These are phyloP conservation scores for Sarcophaga caerulescens DNA, from an alignment of 2,888 invertebrate genomes.

Conservation along the genomic window DNA sequence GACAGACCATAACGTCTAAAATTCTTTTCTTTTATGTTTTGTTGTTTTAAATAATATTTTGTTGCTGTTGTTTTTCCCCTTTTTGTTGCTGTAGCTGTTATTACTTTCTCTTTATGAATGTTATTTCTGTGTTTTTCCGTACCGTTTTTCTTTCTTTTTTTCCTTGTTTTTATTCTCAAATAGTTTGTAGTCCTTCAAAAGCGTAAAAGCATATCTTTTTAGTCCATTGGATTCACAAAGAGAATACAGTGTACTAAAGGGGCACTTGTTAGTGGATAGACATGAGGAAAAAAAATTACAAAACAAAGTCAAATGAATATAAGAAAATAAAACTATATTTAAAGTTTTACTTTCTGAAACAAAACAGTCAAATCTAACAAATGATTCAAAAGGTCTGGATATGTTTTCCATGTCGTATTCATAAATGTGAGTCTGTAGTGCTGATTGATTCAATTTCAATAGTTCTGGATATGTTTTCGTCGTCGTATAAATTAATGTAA, in stretches of 20 bases:
- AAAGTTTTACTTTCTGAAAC: too few species aligned
- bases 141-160: background rate
- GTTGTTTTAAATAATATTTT: conserved; percentile 34
- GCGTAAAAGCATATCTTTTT: conserved; percentile 30
- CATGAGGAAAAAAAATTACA: background rate
- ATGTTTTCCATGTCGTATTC: too few species aligned
- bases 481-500: too few species aligned
- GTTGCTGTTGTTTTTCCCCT: conserved; percentile 17
- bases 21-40: conserved; percentile 29
- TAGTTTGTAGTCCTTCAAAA: background rate
- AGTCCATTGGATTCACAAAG: conserved; percentile 54
- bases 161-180: background rate
- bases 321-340: too few species aligned
- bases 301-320: too few species aligned
- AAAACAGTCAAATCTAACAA: too few species aligned
- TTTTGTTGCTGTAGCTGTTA: conserved; percentile 45
- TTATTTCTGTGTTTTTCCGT: conserved; percentile 17
- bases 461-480: too few species aligned
- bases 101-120: conserved; percentile 59
- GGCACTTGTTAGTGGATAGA: conserved; percentile 24
- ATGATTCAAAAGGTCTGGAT: too few species aligned
- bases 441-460: too few species aligned
- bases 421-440: too few species aligned
- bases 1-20: too few species aligned
- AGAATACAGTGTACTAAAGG: conserved; percentile 56